Percentiles rank a stretch among this genome's conserved stretches.
Conservation (phyloP, 2,888 invertebrate genomes). For the Idaea biselata region DNA sequence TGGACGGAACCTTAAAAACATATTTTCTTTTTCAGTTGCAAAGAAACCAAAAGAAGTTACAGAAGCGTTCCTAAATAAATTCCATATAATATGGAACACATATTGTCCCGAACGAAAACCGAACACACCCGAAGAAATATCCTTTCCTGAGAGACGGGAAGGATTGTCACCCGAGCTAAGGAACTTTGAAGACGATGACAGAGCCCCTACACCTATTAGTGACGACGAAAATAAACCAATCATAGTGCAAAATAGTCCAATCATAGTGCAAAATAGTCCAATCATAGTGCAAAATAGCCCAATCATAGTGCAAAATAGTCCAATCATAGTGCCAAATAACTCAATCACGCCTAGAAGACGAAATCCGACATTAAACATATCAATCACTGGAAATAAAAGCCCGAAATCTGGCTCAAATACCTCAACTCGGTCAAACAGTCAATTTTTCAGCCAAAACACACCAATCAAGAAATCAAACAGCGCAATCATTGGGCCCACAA, state of each 20-base stretch:
- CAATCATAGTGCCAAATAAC: not conserved
- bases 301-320: constrained; percentile 3
- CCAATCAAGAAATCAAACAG: not conserved
- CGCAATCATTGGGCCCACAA: not conserved
- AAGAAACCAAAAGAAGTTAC: constrained; percentile 51
- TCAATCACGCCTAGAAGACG: not conserved
- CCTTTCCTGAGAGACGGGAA: constrained; percentile 38
- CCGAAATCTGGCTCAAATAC: not conserved
- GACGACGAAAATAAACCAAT: constrained; percentile 42
- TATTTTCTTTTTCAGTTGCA: constrained; percentile 49
- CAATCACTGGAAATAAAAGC: not conserved
- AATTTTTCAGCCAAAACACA: not conserved
- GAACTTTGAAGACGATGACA: constrained; percentile 50
- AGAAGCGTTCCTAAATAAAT: constrained; percentile 43
- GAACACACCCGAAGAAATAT: constrained; percentile 35
- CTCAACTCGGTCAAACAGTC: not conserved
- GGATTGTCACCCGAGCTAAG: constrained; percentile 51
- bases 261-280: constrained; percentile 1
- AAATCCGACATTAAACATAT: not conserved
- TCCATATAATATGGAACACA: constrained; percentile 57
- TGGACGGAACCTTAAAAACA: too few species aligned
- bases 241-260: not conserved
- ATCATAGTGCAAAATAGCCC: not conserved
- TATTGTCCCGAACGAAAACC: constrained; percentile 60
- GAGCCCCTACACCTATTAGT: constrained; percentile 47